These are phyloP conservation scores for Hydrolagus colliei DNA, from an alignment of 2,797 vertebrate genomes.

Conservation along the genomic window DNA sequence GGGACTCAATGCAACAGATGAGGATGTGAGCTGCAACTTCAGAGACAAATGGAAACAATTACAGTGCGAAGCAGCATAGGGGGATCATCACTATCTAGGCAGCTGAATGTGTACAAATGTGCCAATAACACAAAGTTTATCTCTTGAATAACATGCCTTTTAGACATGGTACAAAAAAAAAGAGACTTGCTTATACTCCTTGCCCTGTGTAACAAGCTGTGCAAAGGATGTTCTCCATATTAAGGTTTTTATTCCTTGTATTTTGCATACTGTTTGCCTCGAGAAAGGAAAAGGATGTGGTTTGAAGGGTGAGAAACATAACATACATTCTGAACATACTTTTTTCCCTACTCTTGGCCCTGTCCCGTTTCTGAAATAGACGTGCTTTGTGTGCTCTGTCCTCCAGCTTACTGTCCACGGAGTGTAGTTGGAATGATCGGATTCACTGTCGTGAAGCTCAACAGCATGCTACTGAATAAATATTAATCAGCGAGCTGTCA, in stretches of 20 bases:
- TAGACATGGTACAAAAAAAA: not conserved
- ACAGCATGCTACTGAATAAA: not conserved
- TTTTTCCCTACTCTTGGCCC: not conserved
- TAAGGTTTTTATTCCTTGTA: not conserved
- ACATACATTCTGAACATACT: not conserved
- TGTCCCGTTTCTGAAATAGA: not conserved
- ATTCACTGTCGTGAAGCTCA: not conserved
- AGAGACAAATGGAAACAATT: slow-evolving; percentile 31
- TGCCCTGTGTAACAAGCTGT: not conserved
- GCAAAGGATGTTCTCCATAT: not conserved
- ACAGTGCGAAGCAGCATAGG: not conserved
- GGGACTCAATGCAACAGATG: not conserved
- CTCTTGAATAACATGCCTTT: no score
- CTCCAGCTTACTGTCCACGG: not conserved
- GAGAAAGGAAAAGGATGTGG: no score
- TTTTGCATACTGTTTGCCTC: not conserved
- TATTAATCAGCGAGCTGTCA: not conserved
- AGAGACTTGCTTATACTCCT: not conserved
- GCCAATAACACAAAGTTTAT: not conserved
- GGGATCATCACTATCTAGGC: not conserved
- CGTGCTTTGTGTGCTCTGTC: not conserved
- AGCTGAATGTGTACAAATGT: not conserved
- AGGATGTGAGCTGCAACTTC: slow-evolving; percentile 11
- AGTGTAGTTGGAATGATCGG: not conserved
- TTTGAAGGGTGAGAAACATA: no score